Conservation (phyloP, 2,113 vertebrate species). For the Passer montanus region DNA sequence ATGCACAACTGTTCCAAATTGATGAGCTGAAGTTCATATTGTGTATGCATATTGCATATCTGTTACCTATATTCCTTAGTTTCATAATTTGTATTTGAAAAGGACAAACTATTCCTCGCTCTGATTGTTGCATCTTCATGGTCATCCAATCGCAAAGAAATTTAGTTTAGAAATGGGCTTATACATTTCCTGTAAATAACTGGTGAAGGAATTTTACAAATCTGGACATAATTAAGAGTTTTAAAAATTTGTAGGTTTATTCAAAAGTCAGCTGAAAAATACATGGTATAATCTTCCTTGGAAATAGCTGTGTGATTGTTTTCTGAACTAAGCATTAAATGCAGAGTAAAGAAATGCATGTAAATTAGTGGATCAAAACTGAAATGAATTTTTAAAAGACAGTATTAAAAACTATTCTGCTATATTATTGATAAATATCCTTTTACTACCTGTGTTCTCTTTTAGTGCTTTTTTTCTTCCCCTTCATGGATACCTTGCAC, state of each 20-base stretch:
- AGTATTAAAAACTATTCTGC: background rate
- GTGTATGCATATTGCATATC: background rate
- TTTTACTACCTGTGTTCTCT: background rate
- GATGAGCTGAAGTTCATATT: background rate
- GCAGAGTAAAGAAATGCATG: background rate
- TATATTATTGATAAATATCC: background rate
- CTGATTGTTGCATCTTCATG: background rate
- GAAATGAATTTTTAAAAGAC: background rate
- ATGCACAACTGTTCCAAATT: constrained; percentile 18
- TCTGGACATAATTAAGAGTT: background rate
- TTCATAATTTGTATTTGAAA: background rate
- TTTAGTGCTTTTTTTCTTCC: background rate
- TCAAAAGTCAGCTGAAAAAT: background rate
- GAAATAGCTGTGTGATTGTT: background rate
- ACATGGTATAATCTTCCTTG: background rate
- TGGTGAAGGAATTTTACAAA: background rate
- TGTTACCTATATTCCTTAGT: background rate
- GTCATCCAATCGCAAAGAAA: background rate
- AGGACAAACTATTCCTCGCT: background rate
- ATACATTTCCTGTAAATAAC: background rate
- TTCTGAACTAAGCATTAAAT: background rate
- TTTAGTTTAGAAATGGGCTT: background rate
- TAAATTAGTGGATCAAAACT: background rate
- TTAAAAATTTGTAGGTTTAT: background rate
- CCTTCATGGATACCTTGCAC: background rate